phyloP scores from a whole-genome alignment of 2,113 vertebrate genomes.

The Hyperopisus bebe region DNA sequence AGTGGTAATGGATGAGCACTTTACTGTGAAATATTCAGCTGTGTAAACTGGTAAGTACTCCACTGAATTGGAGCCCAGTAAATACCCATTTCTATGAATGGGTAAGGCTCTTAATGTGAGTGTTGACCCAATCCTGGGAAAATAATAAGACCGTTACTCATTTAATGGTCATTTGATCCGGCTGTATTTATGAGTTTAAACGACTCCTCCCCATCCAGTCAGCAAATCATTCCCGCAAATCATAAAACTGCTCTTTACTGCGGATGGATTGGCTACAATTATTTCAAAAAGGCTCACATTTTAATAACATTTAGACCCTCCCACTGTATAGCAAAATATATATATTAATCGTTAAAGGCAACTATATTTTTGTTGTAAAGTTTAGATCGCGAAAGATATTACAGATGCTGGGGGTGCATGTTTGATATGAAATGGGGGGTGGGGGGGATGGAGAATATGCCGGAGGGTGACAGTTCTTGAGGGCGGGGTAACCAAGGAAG shows the following conservation, averaged over 20 bases:
- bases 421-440: not conserved
- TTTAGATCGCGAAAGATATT: not conserved
- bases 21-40: not conserved
- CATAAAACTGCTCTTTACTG: not conserved
- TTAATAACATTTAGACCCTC: not conserved
- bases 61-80: not conserved
- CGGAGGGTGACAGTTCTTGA: slow-evolving; percentile 20
- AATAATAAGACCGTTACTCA: not conserved
- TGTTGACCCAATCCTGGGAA: not conserved
- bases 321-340: not conserved
- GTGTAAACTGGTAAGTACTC: not conserved
- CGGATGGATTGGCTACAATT: not conserved
- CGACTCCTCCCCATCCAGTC: not conserved
- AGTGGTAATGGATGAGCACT: not conserved
- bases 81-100: not conserved
- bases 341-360: not conserved
- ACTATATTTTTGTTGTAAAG: not conserved
- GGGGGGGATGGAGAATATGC: not conserved
- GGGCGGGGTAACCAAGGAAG: slow-evolving; percentile 32
- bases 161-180: not conserved
- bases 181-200: not conserved
- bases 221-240: not conserved
- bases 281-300: not conserved
- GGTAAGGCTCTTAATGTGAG: not conserved
- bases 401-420: not conserved